These are phyloP conservation scores for Bergia puertoricense DNA, from an alignment of 92 coral and sea anemone genomes.

Conservation along the genomic window DNA sequence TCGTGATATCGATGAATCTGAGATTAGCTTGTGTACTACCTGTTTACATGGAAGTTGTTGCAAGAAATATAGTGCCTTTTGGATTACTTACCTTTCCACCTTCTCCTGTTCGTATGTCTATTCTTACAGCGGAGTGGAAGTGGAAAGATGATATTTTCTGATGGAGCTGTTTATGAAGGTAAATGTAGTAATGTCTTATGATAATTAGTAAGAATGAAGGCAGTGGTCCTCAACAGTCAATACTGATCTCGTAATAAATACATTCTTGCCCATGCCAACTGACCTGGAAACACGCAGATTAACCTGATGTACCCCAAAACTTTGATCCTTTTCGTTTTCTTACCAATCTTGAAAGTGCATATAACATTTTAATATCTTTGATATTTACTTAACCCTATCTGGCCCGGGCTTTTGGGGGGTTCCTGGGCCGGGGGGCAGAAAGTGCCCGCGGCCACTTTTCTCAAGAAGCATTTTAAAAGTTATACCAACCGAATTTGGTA, in stretches of 20 bases:
- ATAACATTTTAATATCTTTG: no score
- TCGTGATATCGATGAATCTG: no score
- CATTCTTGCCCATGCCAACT: neutral
- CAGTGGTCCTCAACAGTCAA: neutral
- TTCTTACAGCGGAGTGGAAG: slow-evolving; percentile 71
- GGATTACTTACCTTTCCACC: neutral
- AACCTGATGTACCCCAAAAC: no score
- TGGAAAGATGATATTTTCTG: slow-evolving; percentile 74
- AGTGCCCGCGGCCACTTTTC: no score
- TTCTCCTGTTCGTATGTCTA: neutral
- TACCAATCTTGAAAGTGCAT: no score
- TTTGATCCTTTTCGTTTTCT: no score
- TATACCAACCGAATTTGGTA: no score
- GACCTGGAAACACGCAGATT: neutral
- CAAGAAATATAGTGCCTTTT: neutral
- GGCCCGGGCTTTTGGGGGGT: no score
- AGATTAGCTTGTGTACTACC: neutral
- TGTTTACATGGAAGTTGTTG: neutral
- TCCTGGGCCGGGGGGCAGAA: no score
- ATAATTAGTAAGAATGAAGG: neutral
- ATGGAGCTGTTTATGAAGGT: slow-evolving; percentile 86
- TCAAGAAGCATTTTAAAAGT: no score
- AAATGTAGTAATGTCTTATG: neutral
- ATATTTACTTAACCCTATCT: no score
- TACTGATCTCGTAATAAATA: no score